These are phyloP conservation scores for Campoletis raptor DNA, from an alignment of 2,888 invertebrate species.

Conservation along the genomic window DNA sequence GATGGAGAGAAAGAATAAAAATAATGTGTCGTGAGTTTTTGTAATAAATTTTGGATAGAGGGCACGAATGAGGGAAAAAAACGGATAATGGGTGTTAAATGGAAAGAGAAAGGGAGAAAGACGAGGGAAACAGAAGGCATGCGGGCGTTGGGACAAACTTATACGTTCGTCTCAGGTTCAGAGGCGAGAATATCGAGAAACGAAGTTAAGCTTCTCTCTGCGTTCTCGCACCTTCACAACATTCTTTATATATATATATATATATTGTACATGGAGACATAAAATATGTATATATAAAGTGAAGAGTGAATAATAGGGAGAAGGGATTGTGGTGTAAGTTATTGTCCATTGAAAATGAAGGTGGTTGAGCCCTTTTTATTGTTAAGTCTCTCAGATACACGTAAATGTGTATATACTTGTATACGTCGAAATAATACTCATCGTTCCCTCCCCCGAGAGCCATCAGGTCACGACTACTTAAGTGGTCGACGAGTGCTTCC, in stretches of 20 bases:
- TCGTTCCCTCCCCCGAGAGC: slow-evolving; percentile 61
- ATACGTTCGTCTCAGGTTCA: slow-evolving; percentile 28
- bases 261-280: background rate
- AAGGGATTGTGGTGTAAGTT: slow-evolving; percentile 7
- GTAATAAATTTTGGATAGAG: too few species aligned
- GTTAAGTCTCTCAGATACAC: background rate
- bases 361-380: slow-evolving; percentile 28
- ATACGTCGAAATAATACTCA: slow-evolving; percentile 69
- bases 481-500: slow-evolving; percentile 75
- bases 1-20: background rate
- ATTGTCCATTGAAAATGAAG: background rate
- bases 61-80: background rate
- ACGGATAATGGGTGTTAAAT: background rate
- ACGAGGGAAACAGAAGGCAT: slow-evolving; percentile 28
- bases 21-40: background rate
- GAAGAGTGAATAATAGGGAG: slow-evolving; percentile 1
- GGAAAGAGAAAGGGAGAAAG: background rate
- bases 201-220: background rate
- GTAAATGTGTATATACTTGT: slow-evolving; percentile 7
- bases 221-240: background rate
- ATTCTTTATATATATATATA: background rate
- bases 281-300: background rate
- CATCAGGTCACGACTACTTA: slow-evolving; percentile 66
- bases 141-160: slow-evolving; percentile 31
- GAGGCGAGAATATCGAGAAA: slow-evolving; percentile 10